Conservation (phyloP, 2,888 invertebrate species). For the Chloroclystis v-ata region DNA sequence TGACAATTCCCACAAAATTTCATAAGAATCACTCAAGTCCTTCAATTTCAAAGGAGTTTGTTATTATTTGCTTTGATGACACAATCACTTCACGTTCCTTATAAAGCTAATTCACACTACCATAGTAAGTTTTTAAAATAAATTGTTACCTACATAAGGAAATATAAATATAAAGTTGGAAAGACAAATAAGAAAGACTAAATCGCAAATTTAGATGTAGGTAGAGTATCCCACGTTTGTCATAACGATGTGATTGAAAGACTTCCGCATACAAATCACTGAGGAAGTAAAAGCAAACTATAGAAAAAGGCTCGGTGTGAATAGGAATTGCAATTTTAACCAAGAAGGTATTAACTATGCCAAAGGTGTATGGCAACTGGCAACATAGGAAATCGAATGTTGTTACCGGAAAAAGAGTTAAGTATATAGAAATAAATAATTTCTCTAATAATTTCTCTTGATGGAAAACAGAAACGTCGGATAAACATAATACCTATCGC, state of each 20-base stretch:
- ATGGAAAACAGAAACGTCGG: too few relatives aligned
- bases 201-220: conserved; percentile 1
- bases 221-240: conserved; percentile 12
- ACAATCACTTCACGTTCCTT: conserved; percentile 1
- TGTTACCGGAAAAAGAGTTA: too few relatives aligned
- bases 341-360: neutral
- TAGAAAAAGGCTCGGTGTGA: conserved; percentile 33
- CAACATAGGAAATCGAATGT: too few relatives aligned
- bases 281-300: conserved; percentile 41
- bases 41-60: too few relatives aligned
- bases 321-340: conserved; percentile 28
- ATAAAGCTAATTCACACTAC: conserved; percentile 9
- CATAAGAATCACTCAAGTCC: too few relatives aligned
- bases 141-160: too few relatives aligned
- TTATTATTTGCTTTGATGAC: too few relatives aligned
- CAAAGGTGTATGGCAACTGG: too few relatives aligned
- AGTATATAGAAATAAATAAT: too few relatives aligned
- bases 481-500: too few relatives aligned
- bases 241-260: conserved; percentile 36
- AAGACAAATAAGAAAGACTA: neutral
- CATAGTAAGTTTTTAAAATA: conserved; percentile 2
- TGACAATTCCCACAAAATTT: too few relatives aligned
- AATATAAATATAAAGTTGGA: neutral
- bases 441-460: too few relatives aligned
- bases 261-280: conserved; percentile 46